Percentiles rank a stretch among this genome's conserved stretches.
These are phyloP conservation scores for Gordius sp. DNA, from an alignment of 2,888 invertebrate genomes.

Conservation along the genomic window DNA sequence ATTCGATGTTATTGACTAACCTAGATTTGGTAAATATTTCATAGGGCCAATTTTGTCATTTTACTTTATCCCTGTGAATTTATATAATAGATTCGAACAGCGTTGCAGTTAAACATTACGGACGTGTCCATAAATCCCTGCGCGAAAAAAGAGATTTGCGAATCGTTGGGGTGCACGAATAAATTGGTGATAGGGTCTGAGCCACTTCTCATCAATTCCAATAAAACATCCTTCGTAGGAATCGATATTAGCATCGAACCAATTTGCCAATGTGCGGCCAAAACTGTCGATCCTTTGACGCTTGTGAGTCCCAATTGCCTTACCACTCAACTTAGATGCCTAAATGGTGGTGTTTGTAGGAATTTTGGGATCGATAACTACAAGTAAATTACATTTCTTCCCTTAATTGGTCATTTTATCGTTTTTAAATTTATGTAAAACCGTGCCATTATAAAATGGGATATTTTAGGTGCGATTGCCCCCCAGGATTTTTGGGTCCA, in stretches of 20 bases:
- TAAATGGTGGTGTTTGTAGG: slow-evolving; percentile 79
- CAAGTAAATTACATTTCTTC: slow-evolving; percentile 22
- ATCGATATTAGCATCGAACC: slow-evolving; percentile 70
- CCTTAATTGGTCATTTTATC: slow-evolving; percentile 17
- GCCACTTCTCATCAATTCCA: slow-evolving; percentile 71
- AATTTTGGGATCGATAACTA: slow-evolving; percentile 59
- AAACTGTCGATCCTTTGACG: too few relatives aligned
- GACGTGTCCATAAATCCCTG: slow-evolving; percentile 89
- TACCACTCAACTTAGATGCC: slow-evolving; percentile 39
- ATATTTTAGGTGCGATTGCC: slow-evolving; percentile 60
- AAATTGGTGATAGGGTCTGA: slow-evolving; percentile 50
- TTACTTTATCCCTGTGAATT: too few relatives aligned
- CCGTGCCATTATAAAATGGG: too few relatives aligned
- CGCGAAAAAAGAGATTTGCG: slow-evolving; percentile 27
- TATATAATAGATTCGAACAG: too few relatives aligned
- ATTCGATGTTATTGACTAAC: too few relatives aligned
- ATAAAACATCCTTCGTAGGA: slow-evolving; percentile 79
- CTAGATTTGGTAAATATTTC: neutral
- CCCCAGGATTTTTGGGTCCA: slow-evolving; percentile 67
- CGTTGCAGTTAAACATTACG: slow-evolving; percentile 70
- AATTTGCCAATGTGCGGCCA: slow-evolving; percentile 70
- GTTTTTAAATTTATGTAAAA: slow-evolving; percentile 17
- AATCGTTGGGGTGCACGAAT: slow-evolving; percentile 43
- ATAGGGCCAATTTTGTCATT: too few relatives aligned
- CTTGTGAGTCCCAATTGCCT: neutral